Evolutionary conservation across 2,113 vertebrate genomes (phyloP).

Genomic region (Columba janthina): DNA sequence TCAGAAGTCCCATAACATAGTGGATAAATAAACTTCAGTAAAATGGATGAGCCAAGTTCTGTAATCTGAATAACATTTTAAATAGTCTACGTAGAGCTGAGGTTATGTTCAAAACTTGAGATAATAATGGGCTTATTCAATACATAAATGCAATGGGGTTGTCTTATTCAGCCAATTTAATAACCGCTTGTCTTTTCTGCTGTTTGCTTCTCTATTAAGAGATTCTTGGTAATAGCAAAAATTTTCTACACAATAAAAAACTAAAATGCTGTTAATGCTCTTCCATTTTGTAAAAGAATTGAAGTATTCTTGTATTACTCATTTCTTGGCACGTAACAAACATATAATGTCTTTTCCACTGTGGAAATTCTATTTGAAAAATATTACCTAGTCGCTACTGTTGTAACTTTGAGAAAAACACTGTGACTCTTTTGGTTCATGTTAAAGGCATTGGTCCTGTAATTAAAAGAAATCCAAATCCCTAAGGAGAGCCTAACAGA

Average conservation of each 20-base stretch:
- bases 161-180: neutral
- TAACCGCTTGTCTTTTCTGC: neutral
- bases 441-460: neutral
- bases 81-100: neutral
- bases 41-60: neutral
- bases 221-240: neutral
- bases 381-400: neutral
- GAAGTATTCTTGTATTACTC: neutral
- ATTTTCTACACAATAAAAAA: neutral
- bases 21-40: neutral
- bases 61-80: neutral
- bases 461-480: neutral
- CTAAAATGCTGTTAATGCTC: neutral
- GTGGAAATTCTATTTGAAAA: slow-evolving; percentile 10
- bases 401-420: neutral
- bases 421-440: neutral
- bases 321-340: neutral
- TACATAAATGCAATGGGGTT: neutral
- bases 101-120: neutral
- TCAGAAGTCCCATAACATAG: neutral
- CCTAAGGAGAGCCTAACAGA: neutral
- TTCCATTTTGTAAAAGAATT: slow-evolving; percentile 5
- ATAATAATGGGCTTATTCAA: neutral
- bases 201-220: neutral
- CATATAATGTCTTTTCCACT: slow-evolving; percentile 16